These are phyloP conservation scores for Schizothorax lantsangensis DNA, from an alignment of 2,797 vertebrate species.

Conservation along the genomic window DNA sequence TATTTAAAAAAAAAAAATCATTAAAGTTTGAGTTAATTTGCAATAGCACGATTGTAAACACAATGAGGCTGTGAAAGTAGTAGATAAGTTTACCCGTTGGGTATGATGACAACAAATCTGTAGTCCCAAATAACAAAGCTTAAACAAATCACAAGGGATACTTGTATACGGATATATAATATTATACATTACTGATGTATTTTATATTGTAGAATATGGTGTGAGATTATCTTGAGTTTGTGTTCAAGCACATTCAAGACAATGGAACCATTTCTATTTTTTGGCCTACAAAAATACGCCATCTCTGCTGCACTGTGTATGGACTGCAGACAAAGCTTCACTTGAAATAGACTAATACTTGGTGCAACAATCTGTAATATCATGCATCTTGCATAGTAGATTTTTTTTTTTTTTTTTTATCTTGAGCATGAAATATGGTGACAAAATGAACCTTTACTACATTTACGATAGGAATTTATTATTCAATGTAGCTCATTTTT, in stretches of 20 bases:
- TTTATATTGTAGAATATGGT: neutral
- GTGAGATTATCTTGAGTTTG: neutral
- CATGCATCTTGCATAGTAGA: neutral
- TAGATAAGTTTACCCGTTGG: neutral
- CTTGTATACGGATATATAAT: neutral
- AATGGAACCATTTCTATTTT: neutral
- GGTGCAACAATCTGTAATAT: neutral
- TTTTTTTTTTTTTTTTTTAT: neutral
- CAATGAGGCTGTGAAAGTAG: neutral
- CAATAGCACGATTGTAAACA: neutral
- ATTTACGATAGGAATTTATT: neutral
- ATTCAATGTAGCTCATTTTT: neutral
- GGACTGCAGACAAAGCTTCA: neutral
- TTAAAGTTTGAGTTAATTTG: neutral
- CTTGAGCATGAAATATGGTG: neutral
- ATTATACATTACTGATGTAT: neutral
- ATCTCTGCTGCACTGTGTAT: neutral
- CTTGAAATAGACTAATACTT: neutral
- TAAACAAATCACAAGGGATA: neutral
- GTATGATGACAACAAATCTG: neutral
- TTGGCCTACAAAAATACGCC: neutral
- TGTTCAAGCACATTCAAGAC: neutral
- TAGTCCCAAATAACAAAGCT: neutral
- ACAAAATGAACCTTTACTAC: neutral
- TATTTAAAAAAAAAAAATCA: neutral